Percentiles rank a stretch among this genome's conserved stretches.
Conservation (phyloP, 1,140 invertebrate genomes). For the Rhizoglyphus robini region DNA sequence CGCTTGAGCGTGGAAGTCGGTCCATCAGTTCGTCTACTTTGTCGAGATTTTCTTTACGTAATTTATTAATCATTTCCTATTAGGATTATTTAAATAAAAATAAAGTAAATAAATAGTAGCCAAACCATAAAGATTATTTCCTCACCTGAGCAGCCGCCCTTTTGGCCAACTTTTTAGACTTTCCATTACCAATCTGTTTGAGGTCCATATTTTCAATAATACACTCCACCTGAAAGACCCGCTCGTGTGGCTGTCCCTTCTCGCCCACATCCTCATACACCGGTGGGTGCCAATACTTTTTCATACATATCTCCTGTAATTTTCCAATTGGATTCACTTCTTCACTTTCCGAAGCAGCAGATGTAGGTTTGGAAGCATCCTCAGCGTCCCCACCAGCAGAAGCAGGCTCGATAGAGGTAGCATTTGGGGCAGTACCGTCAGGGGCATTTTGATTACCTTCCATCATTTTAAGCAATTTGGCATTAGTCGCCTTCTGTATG, state of each 20-base stretch:
- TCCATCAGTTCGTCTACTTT: constrained; percentile 12
- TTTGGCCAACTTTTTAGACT: constrained; percentile 91
- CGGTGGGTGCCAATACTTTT: constrained; percentile 79
- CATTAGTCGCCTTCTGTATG: background rate
- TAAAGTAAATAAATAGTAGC: too few relatives aligned
- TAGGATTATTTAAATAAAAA: too few relatives aligned
- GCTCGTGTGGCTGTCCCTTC: constrained; percentile 76
- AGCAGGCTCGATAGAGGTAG: background rate
- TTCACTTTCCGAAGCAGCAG: background rate
- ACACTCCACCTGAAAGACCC: constrained; percentile 82
- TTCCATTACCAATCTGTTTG: constrained; percentile 50
- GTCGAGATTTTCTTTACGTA: constrained; percentile 7
- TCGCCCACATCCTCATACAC: constrained; percentile 73
- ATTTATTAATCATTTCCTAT: constrained; percentile 12
- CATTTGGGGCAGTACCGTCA: background rate
- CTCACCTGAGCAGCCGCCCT: constrained; percentile 68
- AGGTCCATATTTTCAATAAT: constrained; percentile 43
- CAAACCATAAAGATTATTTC: background rate
- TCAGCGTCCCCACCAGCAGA: background rate
- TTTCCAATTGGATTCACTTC: constrained; percentile 76
- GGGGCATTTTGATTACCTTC: background rate
- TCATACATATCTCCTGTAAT: constrained; percentile 86
- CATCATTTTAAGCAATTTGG: background rate
- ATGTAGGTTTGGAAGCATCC: too few relatives aligned
- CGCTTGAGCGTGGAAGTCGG: background rate